Conservation (phyloP, 2,888 invertebrate genomes). For the Tiphia femorata region DNA sequence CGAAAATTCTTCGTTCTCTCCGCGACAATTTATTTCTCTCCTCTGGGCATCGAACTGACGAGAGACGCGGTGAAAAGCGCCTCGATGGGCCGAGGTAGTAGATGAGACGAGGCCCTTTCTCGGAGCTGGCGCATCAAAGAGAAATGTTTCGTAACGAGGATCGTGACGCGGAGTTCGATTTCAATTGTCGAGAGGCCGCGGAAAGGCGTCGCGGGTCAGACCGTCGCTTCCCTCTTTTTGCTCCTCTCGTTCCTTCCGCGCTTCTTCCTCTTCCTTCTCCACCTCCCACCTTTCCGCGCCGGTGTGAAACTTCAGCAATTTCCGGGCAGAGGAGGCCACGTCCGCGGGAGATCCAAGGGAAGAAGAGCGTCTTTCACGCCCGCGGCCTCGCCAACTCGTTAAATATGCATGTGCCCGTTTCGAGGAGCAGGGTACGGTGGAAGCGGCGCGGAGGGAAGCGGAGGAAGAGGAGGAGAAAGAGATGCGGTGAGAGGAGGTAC, state of each 20-base stretch:
- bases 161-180: constrained; percentile 42
- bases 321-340: constrained; percentile 44
- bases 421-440: not conserved
- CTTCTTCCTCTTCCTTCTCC: constrained; percentile 14
- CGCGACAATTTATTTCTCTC: not conserved
- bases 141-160: constrained; percentile 27
- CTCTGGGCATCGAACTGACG: not conserved
- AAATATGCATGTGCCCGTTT: constrained; percentile 58
- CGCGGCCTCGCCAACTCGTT: constrained; percentile 56
- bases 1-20: not conserved
- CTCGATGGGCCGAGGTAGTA: too few species aligned
- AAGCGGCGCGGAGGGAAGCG: constrained; percentile 25
- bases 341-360: constrained; percentile 29
- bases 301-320: constrained; percentile 61
- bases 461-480: constrained; percentile 15
- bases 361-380: constrained; percentile 43
- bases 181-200: constrained; percentile 40
- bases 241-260: constrained; percentile 6
- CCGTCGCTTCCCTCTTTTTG: not conserved
- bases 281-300: constrained; percentile 3
- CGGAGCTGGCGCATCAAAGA: not conserved
- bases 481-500: constrained; percentile 7
- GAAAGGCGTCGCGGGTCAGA: constrained; percentile 8
- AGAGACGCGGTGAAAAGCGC: too few species aligned
- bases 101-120: too few species aligned